Conservation (phyloP, 2,888 invertebrate species). For the Apomyelois bistriatella region DNA sequence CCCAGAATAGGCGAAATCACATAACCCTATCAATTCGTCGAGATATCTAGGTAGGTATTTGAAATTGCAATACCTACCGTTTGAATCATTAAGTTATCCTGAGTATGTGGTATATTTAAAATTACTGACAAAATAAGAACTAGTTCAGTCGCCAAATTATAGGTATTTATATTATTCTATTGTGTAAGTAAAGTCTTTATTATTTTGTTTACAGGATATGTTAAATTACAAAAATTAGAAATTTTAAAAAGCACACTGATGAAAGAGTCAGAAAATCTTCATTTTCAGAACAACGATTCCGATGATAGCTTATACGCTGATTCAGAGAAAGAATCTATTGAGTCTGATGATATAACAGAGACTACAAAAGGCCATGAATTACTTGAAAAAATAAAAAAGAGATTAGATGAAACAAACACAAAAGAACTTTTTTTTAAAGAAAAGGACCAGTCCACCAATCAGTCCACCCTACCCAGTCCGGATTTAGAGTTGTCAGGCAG, state of each 20-base stretch:
- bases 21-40: no score
- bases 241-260: conserved; percentile 62
- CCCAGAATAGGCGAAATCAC: no score
- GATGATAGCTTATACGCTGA: conserved; percentile 67
- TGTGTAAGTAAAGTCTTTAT: no score
- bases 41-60: no score
- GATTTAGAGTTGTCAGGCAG: conserved; percentile 25
- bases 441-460: no score
- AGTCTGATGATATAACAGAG: conserved; percentile 54
- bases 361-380: conserved; percentile 44
- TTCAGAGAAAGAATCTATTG: conserved; percentile 67
- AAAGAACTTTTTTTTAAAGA: neutral
- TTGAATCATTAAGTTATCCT: no score
- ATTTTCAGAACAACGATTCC: conserved; percentile 34
- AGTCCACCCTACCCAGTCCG: neutral
- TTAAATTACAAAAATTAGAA: conserved; percentile 77
- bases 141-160: no score
- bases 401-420: conserved; percentile 24
- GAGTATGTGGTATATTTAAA: no score
- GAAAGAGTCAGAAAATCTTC: conserved; percentile 43
- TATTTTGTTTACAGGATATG: conserved; percentile 71
- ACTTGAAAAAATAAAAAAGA: conserved; percentile 47
- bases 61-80: no score
- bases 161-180: no score
- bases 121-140: no score